Conservation (phyloP, 2,797 vertebrate species). For the Ficedula albicollis region DNA sequence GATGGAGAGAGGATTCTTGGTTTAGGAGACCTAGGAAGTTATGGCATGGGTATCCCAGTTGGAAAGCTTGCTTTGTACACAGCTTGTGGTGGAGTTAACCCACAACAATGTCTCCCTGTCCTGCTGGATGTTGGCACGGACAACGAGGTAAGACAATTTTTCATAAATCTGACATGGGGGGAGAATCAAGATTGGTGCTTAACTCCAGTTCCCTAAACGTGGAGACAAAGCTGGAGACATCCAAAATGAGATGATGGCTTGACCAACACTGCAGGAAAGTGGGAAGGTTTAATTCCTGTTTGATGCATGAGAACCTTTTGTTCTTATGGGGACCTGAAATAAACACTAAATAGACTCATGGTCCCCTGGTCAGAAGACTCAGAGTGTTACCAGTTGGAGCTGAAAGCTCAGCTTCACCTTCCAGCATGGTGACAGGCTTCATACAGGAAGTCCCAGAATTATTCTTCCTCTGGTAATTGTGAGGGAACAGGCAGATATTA, state of each 20-base stretch:
- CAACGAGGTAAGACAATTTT: slow-evolving; percentile 79
- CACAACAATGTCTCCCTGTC: slow-evolving; percentile 86
- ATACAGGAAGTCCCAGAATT: neutral
- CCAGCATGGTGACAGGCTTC: neutral
- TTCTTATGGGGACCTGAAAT: neutral
- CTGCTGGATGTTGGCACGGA: slow-evolving; percentile 88
- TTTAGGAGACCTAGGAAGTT: slow-evolving; percentile 87
- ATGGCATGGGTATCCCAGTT: slow-evolving; percentile 88
- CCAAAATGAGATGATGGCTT: neutral
- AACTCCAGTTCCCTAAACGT: neutral
- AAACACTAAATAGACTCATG: neutral
- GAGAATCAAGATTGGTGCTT: neutral
- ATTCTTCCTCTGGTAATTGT: neutral
- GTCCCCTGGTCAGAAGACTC: neutral
- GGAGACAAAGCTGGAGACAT: neutral
- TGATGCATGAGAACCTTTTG: neutral
- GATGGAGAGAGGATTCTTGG: slow-evolving; percentile 88
- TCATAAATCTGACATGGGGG: neutral
- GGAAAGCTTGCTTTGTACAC: slow-evolving; percentile 89
- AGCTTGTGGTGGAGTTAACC: slow-evolving; percentile 85
- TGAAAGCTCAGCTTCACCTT: neutral
- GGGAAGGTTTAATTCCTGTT: neutral
- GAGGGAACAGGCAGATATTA: neutral
- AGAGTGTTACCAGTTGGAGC: neutral
- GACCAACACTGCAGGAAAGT: neutral